Percentiles rank a stretch among this genome's conserved stretches.
Evolutionary conservation across 2,113 vertebrate species (phyloP).

Genomic region (Chloebia gouldiae): DNA sequence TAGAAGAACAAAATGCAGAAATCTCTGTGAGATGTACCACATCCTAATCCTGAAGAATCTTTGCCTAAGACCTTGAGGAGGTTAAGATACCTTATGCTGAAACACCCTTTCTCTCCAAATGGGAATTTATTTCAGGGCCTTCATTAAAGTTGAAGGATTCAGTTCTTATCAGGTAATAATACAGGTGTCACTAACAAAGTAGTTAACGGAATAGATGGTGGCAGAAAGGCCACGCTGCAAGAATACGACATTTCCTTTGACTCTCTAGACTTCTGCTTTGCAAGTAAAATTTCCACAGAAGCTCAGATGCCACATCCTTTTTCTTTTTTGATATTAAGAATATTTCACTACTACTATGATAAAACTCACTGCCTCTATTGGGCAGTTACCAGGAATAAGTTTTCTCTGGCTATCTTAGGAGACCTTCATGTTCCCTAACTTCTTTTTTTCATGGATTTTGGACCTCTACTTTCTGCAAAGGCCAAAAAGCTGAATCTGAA

Average conservation of each 20-base stretch:
- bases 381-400: background rate
- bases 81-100: background rate
- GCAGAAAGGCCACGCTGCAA: slow-evolving; percentile 33
- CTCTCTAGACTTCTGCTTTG: slow-evolving; percentile 32
- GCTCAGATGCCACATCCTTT: background rate
- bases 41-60: slow-evolving; percentile 8
- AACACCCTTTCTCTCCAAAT: slow-evolving; percentile 21
- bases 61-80: background rate
- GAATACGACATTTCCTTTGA: background rate
- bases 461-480: background rate
- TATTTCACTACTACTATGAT: background rate
- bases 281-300: slow-evolving; percentile 47
- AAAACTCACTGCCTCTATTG: background rate
- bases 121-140: slow-evolving; percentile 26
- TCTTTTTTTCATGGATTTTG: background rate
- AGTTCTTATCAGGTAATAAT: slow-evolving; percentile 27
- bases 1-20: background rate
- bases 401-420: background rate
- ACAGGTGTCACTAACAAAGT: slow-evolving; percentile 44
- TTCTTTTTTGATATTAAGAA: slow-evolving; percentile 13
- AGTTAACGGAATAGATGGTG: background rate
- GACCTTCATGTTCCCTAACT: background rate
- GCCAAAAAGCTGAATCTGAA: background rate
- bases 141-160: slow-evolving; percentile 31
- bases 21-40: background rate